phyloP scores from a whole-genome alignment of 2,113 vertebrate genomes.

The Asarcornis scutulata region DNA sequence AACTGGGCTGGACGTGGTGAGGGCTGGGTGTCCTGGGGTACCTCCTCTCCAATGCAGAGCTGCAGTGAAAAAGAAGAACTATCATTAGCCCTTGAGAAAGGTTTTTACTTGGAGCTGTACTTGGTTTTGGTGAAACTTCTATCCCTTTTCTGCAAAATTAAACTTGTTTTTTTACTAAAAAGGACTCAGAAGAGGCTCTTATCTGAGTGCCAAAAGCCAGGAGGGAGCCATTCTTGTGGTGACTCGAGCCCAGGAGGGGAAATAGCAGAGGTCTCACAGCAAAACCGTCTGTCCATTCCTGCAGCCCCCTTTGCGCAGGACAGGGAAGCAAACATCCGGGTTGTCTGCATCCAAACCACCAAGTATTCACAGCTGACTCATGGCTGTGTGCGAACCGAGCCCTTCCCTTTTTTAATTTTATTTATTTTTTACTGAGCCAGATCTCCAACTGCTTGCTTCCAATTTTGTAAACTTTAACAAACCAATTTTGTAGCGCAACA shows the following conservation, averaged over 20 bases:
- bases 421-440: background rate
- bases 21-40: too few relatives aligned
- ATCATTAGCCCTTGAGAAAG: fast-evolving
- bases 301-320: background rate
- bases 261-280: background rate
- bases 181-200: background rate
- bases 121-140: background rate
- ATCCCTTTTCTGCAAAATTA: background rate
- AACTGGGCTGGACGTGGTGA: background rate
- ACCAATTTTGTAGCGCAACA: too few relatives aligned
- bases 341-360: background rate
- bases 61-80: fast-evolving
- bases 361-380: conserved; percentile 18
- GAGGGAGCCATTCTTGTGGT: background rate
- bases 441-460: background rate
- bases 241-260: background rate
- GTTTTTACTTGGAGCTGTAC: background rate
- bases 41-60: fast-evolving
- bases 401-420: background rate
- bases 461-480: background rate
- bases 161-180: background rate
- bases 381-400: fast-evolving
- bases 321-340: background rate
- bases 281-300: background rate
- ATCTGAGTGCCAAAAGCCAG: background rate